phyloP scores from a whole-genome alignment of 1,140 invertebrate species.

The Drosophila ohnishii region DNA sequence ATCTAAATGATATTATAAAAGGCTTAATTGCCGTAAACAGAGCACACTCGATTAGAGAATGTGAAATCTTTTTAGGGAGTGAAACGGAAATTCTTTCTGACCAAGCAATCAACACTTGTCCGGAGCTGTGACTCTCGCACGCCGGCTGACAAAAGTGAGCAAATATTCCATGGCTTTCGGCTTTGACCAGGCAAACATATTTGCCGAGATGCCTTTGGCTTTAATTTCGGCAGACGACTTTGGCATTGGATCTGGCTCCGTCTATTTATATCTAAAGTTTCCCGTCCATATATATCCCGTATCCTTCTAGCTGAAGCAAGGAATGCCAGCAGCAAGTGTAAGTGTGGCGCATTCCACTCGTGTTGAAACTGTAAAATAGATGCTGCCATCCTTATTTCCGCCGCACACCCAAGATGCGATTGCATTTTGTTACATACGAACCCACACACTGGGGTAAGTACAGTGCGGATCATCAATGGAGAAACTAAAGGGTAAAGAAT shows the following conservation, averaged over 20 bases:
- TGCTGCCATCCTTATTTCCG: slow-evolving; percentile 35
- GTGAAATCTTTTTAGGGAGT: slow-evolving; percentile 38
- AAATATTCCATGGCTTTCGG: slow-evolving; percentile 44
- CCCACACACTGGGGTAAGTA: slow-evolving; percentile 15
- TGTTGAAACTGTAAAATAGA: slow-evolving; percentile 78
- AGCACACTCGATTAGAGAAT: slow-evolving; percentile 28
- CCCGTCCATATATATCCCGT: slow-evolving; percentile 33
- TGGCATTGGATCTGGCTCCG: slow-evolving; percentile 49
- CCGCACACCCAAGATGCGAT: slow-evolving; percentile 39
- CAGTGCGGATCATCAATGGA: slow-evolving; percentile 1
- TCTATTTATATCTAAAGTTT: slow-evolving; percentile 67
- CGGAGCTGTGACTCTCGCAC: slow-evolving; percentile 19
- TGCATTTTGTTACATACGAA: slow-evolving; percentile 38
- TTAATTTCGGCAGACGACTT: slow-evolving; percentile 71
- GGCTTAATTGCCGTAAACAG: slow-evolving; percentile 49
- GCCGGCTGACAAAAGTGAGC: slow-evolving; percentile 30
- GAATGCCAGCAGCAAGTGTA: slow-evolving; percentile 68
- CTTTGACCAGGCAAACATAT: slow-evolving; percentile 65
- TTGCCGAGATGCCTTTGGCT: slow-evolving; percentile 73
- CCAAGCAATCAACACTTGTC: slow-evolving; percentile 70
- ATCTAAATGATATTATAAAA: background rate
- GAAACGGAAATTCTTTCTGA: slow-evolving; percentile 61
- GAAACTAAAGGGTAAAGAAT: no score
- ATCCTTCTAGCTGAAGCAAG: slow-evolving; percentile 19
- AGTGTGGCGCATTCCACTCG: slow-evolving; percentile 78